A percentile compares a stretch with the other conserved stretches of the same genome.
Evolutionary conservation across 2,113 vertebrate species (phyloP).

Genomic region (Macroglossus sobrinus): DNA sequence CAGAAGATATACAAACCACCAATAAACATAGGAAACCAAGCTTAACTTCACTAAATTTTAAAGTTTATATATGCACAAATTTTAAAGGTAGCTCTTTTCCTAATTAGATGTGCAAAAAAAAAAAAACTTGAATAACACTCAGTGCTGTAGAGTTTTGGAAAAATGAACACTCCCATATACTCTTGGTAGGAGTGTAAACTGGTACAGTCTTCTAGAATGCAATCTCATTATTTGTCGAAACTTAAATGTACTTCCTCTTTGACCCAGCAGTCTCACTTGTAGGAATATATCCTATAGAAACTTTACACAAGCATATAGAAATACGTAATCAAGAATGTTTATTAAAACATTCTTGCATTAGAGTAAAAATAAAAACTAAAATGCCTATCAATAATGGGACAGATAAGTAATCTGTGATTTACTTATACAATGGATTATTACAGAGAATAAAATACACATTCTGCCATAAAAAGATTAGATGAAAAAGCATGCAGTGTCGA

Average conservation of each 20-base stretch:
- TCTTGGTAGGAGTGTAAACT: neutral
- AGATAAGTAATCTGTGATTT: neutral
- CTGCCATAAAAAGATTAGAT: conserved; percentile 2
- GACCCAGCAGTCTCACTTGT: neutral
- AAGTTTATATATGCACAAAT: neutral
- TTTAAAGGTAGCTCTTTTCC: neutral
- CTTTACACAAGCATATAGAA: neutral
- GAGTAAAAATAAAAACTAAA: neutral
- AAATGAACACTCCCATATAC: neutral
- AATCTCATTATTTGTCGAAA: neutral
- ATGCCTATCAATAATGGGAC: neutral
- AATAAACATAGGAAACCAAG: neutral
- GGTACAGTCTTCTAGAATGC: neutral
- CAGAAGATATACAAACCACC: neutral
- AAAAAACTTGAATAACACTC: neutral
- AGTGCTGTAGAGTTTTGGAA: neutral
- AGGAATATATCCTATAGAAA: neutral
- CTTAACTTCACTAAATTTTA: neutral
- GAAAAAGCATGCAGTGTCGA: neutral
- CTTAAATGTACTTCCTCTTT: neutral
- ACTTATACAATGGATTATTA: neutral
- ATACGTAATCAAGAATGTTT: neutral
- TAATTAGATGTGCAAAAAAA: neutral
- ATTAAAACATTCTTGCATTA: neutral
- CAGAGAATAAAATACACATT: neutral